phyloP scores from a whole-genome alignment of 2,797 vertebrate species.

The Alcedo atthis region DNA sequence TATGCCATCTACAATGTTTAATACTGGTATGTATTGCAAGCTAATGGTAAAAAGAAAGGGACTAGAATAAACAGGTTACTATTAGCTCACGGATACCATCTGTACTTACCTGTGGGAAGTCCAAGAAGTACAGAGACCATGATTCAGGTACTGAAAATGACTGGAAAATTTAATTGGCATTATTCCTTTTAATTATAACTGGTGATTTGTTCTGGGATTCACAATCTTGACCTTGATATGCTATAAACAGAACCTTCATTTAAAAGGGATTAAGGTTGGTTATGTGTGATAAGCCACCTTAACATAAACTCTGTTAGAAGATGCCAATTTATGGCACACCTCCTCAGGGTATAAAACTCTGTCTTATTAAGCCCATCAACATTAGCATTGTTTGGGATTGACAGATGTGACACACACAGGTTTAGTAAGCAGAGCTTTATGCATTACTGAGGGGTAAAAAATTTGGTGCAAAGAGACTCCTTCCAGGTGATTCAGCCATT shows the following conservation, averaged over 20 bases:
- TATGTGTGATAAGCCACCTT: slow-evolving; percentile 2
- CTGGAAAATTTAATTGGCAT: slow-evolving; percentile 28
- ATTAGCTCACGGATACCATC: slow-evolving; percentile 17
- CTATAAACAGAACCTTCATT: slow-evolving; percentile 45
- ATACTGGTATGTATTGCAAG: not conserved
- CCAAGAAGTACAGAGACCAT: slow-evolving; percentile 26
- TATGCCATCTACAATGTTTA: not conserved
- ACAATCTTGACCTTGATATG: slow-evolving; percentile 31
- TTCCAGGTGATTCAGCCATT: not conserved
- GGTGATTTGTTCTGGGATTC: slow-evolving; percentile 51
- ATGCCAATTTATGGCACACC: not conserved
- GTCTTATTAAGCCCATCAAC: not conserved
- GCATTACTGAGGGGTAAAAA: not conserved
- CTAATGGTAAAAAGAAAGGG: slow-evolving; percentile 29
- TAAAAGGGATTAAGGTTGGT: slow-evolving; percentile 27
- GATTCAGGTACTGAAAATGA: not conserved
- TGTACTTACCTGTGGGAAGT: not conserved
- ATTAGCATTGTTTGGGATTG: not conserved
- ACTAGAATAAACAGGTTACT: not conserved
- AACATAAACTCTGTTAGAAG: not conserved
- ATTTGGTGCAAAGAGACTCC: not conserved
- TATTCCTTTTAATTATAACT: slow-evolving; percentile 50
- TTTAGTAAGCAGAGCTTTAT: not conserved
- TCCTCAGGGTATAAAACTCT: not conserved
- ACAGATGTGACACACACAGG: not conserved